Percentiles rank a stretch among this genome's conserved stretches.
Evolutionary conservation across 1,140 invertebrate genomes (phyloP).

Genomic region (Coelopa frigida): DNA sequence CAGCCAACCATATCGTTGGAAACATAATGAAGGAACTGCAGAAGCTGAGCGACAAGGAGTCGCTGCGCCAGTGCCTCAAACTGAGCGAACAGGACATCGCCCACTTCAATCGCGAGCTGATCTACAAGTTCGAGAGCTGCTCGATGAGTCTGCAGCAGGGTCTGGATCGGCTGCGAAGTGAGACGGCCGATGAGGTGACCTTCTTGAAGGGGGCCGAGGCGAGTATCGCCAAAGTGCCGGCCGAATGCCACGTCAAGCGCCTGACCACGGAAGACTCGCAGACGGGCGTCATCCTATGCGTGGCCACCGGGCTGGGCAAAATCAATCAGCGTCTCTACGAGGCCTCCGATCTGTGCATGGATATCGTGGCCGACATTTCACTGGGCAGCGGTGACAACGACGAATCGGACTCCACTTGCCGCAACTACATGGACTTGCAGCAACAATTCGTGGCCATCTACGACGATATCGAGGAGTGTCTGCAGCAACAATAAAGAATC

Average conservation of each 20-base stretch:
- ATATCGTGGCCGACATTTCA: not conserved
- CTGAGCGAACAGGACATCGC: constrained; percentile 5
- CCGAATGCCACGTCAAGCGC: too few species aligned
- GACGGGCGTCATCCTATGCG: not conserved
- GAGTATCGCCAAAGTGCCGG: too few species aligned
- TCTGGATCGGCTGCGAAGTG: constrained; percentile 2
- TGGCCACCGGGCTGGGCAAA: not conserved
- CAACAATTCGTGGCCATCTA: too few species aligned
- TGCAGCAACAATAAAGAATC: too few species aligned
- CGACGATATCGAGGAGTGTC: too few species aligned
- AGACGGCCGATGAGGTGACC: not conserved
- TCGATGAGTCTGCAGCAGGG: not conserved
- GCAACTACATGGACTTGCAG: too few species aligned
- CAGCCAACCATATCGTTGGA: not conserved
- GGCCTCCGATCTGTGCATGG: not conserved
- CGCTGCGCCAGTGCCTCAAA: not conserved
- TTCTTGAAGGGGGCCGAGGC: too few species aligned
- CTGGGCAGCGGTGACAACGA: too few species aligned
- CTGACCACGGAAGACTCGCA: not conserved
- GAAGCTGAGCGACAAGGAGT: not conserved
- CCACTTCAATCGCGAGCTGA: constrained; percentile 2
- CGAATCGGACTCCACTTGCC: too few species aligned
- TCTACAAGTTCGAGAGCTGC: too few species aligned
- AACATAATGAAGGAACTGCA: not conserved
- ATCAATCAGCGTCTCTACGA: constrained; percentile 1